Conservation (phyloP, 2,888 invertebrate genomes). For the Folsomia manolachei region DNA sequence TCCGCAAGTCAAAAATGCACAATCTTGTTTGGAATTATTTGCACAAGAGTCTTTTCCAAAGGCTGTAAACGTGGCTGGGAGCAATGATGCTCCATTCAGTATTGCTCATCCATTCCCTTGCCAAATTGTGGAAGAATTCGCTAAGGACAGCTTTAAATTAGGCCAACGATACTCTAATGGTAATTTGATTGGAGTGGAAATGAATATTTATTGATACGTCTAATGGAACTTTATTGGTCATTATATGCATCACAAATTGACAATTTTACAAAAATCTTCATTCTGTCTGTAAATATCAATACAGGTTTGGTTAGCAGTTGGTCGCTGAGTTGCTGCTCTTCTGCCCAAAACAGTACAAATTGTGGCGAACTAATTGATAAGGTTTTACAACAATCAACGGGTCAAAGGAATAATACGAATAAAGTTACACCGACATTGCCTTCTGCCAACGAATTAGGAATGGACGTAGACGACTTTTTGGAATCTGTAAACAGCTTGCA, state of each 20-base stretch:
- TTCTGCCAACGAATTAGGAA: constrained; percentile 18
- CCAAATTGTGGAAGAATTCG: neutral
- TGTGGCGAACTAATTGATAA: constrained; percentile 27
- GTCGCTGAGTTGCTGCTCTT: constrained; percentile 26
- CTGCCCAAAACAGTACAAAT: constrained; percentile 35
- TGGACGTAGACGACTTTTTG: constrained; percentile 38
- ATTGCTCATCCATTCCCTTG: constrained; percentile 36
- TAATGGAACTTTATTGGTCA: too few species aligned
- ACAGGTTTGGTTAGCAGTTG: constrained; percentile 14
- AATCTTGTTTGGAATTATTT: constrained; percentile 38
- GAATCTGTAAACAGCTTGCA: constrained; percentile 32
- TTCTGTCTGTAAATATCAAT: too few species aligned
- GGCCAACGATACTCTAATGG: neutral
- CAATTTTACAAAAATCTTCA: neutral
- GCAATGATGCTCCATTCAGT: constrained; percentile 33
- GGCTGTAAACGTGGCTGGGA: constrained; percentile 37
- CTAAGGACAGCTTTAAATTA: neutral
- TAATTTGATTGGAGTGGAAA: neutral
- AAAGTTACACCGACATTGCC: constrained; percentile 19
- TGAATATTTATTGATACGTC: neutral
- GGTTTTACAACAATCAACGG: constrained; percentile 21
- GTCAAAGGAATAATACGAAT: constrained; percentile 9
- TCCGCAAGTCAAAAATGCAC: constrained; percentile 24
- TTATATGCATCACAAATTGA: too few species aligned
- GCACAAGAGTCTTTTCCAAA: constrained; percentile 36